Conservation (phyloP, 1,140 invertebrate species). For the Drosophila truncata region DNA sequence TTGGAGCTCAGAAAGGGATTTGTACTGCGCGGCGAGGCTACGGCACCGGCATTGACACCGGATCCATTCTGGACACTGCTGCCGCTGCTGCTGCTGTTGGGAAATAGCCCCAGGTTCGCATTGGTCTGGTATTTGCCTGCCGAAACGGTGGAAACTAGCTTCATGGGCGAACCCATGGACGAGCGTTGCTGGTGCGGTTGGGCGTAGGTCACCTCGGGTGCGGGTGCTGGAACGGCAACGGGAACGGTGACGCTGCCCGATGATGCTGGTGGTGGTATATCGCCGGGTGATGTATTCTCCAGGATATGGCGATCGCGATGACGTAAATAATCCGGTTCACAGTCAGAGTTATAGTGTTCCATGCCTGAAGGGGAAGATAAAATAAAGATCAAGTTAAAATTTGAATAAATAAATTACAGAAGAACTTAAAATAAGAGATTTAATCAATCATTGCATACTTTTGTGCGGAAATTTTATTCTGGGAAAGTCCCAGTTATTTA, state of each 20-base stretch:
- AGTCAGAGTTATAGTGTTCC: conserved; percentile 88
- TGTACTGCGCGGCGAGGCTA: conserved; percentile 67
- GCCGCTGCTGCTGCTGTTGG: conserved; percentile 67
- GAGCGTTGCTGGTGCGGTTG: conserved; percentile 78
- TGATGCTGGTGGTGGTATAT: conserved; percentile 10
- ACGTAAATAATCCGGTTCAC: conserved; percentile 86
- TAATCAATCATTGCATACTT: no score
- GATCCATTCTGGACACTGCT: conserved; percentile 45
- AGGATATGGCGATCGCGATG: conserved; percentile 72
- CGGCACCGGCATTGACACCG: not conserved
- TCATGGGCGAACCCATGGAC: conserved; percentile 83
- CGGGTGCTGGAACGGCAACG: conserved; percentile 6
- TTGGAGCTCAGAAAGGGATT: conserved; percentile 80
- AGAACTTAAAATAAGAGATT: no score
- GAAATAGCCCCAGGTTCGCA: conserved; percentile 71
- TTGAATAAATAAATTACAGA: no score
- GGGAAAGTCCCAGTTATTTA: no score
- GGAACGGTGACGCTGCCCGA: conserved; percentile 33
- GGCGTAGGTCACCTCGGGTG: conserved; percentile 65
- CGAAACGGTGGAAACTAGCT: conserved; percentile 54
- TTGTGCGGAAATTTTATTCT: no score
- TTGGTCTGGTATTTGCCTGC: conserved; percentile 72
- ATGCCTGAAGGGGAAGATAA: conserved; percentile 83
- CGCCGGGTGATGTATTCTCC: conserved; percentile 83
- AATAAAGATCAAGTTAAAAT: no score